These are phyloP conservation scores for Ammodytes marinus DNA, from an alignment of 2,113 vertebrate genomes.

Conservation along the genomic window DNA sequence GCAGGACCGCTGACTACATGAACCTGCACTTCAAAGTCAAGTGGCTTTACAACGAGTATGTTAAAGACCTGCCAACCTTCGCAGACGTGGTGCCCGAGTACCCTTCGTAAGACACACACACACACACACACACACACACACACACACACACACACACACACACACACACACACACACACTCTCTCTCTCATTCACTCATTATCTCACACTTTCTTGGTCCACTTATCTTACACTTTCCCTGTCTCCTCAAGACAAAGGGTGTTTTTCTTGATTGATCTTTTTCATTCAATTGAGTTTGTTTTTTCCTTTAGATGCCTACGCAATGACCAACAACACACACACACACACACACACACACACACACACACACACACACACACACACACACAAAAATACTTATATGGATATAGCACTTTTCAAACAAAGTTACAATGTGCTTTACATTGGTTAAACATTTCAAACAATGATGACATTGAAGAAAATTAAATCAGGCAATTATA, in stretches of 20 bases:
- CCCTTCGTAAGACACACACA: conserved; percentile 88
- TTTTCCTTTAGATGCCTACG: neutral
- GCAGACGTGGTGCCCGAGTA: conserved; percentile 91
- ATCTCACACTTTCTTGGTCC: neutral
- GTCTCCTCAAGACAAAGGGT: neutral
- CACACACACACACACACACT: neutral
- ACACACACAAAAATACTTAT: neutral
- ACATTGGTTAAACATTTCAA: neutral
- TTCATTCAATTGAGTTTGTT: neutral
- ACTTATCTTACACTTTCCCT: neutral
- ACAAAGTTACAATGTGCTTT: neutral
- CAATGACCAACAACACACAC: neutral
- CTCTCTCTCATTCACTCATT: neutral
- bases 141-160: neutral
- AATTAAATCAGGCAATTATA: neutral
- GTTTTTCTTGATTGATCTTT: conserved; percentile 19
- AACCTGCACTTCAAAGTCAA: conserved; percentile 99
- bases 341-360: neutral
- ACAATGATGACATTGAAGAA: neutral
- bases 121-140: conserved; percentile 24
- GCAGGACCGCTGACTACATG: conserved; percentile 98
- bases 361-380: neutral
- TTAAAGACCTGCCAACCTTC: conserved; percentile 89
- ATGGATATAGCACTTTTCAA: neutral
- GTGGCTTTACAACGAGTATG: conserved; percentile 96